A percentile compares a stretch with the other conserved stretches of the same genome.
These are phyloP conservation scores for Antedon mediterranea DNA, from an alignment of 53 echinoderm and acorn worm species.

Conservation along the genomic window DNA sequence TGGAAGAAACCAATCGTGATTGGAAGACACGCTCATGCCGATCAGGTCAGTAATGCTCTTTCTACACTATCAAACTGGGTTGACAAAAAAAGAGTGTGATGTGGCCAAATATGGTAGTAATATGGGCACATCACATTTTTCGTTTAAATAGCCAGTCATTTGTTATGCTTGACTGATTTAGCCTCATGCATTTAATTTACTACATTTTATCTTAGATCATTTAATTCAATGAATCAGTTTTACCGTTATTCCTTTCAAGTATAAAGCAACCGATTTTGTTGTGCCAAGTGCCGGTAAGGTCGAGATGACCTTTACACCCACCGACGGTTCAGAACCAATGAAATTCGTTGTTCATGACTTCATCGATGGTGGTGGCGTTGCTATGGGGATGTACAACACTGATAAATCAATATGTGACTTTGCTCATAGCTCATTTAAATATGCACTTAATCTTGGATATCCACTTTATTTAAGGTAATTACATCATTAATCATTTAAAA, in stretches of 20 bases:
- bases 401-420: conserved; percentile 72
- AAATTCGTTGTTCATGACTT: conserved; percentile 50
- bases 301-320: conserved; percentile 66
- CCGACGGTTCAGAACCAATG: conserved; percentile 47
- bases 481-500: not conserved
- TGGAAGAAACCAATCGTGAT: conserved; percentile 97
- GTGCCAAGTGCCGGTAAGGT: conserved; percentile 69
- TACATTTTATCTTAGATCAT: no score
- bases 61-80: no score
- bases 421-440: conserved; percentile 59
- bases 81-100: no score
- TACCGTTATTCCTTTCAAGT: conserved; percentile 12
- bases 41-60: conserved; percentile 43
- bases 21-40: conserved; percentile 90
- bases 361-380: conserved; percentile 78
- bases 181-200: no score
- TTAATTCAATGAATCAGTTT: not conserved
- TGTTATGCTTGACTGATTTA: no score
- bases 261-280: conserved; percentile 93
- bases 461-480: conserved; percentile 63
- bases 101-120: no score
- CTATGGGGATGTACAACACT: conserved; percentile 98
- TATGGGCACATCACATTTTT: no score
- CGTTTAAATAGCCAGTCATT: no score
- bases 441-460: conserved; percentile 52